Conservation (phyloP, 2,797 vertebrate genomes). For the Scleropages formosus region DNA sequence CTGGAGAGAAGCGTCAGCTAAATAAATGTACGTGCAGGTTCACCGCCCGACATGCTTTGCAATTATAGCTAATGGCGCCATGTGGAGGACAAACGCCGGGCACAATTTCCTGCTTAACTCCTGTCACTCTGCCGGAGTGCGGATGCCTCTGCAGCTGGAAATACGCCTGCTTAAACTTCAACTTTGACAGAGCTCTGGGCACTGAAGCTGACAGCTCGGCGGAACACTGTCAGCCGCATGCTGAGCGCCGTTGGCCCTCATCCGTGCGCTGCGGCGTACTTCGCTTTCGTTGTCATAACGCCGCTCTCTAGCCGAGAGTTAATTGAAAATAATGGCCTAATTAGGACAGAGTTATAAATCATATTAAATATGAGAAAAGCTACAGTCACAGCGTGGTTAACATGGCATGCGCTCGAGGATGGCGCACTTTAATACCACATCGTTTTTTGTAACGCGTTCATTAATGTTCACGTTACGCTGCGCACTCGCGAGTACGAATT, state of each 20-base stretch:
- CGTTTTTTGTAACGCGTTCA: no score
- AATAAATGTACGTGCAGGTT: not conserved
- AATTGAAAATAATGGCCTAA: not conserved
- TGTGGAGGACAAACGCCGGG: conserved; percentile 33
- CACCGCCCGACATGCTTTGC: conserved; percentile 35
- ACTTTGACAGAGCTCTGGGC: conserved; percentile 57
- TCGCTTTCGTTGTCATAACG: no score
- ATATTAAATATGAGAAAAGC: not conserved
- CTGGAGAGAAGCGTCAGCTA: no score
- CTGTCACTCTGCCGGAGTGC: conserved; percentile 34
- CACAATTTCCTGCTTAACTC: conserved; percentile 39
- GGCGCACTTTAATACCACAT: no score
- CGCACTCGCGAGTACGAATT: no score
- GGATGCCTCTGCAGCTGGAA: conserved; percentile 45
- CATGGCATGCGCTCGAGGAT: not conserved
- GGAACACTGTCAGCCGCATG: conserved; percentile 34
- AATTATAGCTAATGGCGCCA: conserved; percentile 34
- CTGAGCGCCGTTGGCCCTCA: conserved; percentile 29
- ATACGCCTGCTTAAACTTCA: conserved; percentile 47
- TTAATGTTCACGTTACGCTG: no score
- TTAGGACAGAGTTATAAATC: not conserved
- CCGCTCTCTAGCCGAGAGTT: not conserved
- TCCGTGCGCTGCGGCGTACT: conserved; percentile 23
- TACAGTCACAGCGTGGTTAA: conserved; percentile 8
- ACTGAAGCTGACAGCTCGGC: conserved; percentile 40